Evolutionary conservation across 2,113 vertebrate genomes (phyloP), one percentile per base, ranked within the genome.

Genomic region (Calonectris borealis): DNA sequence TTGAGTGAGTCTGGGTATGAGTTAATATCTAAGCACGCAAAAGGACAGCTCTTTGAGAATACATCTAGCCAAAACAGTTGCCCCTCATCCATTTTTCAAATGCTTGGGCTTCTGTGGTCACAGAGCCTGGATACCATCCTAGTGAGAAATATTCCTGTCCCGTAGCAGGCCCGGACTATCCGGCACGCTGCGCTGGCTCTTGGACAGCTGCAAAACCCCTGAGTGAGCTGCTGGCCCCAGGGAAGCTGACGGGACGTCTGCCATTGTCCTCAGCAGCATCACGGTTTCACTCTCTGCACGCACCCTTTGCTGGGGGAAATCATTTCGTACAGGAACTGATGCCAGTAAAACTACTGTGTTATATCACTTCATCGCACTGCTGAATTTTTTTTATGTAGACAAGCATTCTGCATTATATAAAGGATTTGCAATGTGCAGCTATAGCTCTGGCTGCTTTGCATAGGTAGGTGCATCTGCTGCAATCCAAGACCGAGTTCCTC

Each of bases 281-380:
- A 24, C 8, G 1, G 40, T 52, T 64, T 57, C 52, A 27, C 15
- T 17, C 6, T 34, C 48, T 31, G 27, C 31, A 4, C 15, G 4
- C 14, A 6, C 36, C 36, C 46, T 85, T 72, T 66, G 26, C 62
- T 36, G 36, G 18, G 34, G 16, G 4, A 82, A 61, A 61, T 24
- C 2, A 1, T 55, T 55, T 75, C 19, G 0, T 18, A 3, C 0
- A 7, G 34, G 20, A 0, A 1, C 13, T 22, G 57, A 49, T 44
- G 48, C 58, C 54, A 21, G 11, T 22, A 54, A 83, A 71, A 46
- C 19, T 15, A 12, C 44, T 1, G 9, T 18, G 27, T 49, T 68
- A 3, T 4, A 54, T 57, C 52, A 10, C 44, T 44, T 42, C 1
- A 4, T 44, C 69, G 26, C 48, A 21, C 18, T 31, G 26, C 60